Base-by-base conservation (phyloP, 1,140 invertebrate genomes). In the Episyrphus balteatus region DNA sequence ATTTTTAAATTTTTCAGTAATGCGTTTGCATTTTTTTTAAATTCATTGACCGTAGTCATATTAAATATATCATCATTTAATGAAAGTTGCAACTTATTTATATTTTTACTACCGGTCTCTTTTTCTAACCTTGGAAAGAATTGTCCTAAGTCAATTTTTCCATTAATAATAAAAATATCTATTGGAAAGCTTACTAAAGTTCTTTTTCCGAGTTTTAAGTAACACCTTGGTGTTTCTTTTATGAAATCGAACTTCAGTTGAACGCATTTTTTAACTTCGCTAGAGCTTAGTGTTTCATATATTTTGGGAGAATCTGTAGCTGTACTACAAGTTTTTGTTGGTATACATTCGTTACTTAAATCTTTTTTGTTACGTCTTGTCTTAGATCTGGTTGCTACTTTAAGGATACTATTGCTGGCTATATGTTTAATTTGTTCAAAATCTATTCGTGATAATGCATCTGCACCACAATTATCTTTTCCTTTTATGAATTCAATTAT, bases 401-500 rank as follows among this genome's bases (percentile, higher is more conserved):
- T 10, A n/a, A 34, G 9, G n/a, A 10, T 34, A 10, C 9, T 34
- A n/a, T n/a, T 34, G n/a, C 18, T 17, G 11, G 26, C 26, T 8
- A 15, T 8, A 9, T 9, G 8, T 39, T 39, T 39, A 39, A 33
- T 39, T 39, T 14, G 8, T 17, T 30, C 12, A 10, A 21, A 6
- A 7, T 33, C 9, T 14, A 41, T 47, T 13, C 38, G 5, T 19
- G 52, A 43, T 14, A 59, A 18, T 17, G 49, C 48, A 38, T 53
- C 49, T 36, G 50, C 46, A 44, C 47, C 56, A 13, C 50, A 33
- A n/a, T n/a, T n/a, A n/a, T n/a, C 40, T 52, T 51, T 54, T 12
- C 51, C 54, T 38, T 48, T 50, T 49, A 52, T 55, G 45, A 55
- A 51, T 15, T 44, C 37, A 14, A 58, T 51, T 11, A 30, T 42